Evolutionary conservation across 2,888 invertebrate species (phyloP).

Genomic region (Dicyrtoma fusca): DNA sequence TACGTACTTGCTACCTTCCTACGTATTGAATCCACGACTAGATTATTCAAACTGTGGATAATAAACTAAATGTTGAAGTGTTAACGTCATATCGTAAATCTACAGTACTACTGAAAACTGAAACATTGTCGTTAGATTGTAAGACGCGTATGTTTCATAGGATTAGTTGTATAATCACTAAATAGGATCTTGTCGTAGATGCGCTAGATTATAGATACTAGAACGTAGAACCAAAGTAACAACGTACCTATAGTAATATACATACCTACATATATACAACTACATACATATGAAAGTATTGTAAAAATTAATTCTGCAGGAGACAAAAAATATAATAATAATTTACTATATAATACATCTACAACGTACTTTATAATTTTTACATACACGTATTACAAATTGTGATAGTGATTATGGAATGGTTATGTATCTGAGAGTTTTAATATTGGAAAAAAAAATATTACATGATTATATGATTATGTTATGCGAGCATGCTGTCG

Average conservation of each 20-base stretch:
- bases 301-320: neutral
- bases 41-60: no score
- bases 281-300: neutral
- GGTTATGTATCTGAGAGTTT: no score
- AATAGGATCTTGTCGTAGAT: neutral
- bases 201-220: neutral
- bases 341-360: neutral
- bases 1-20: no score
- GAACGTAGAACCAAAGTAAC: conserved; percentile 1
- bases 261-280: neutral
- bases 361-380: neutral
- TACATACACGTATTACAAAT: neutral
- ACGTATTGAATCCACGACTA: no score
- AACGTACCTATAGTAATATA: neutral
- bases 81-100: no score
- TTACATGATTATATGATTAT: no score
- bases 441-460: no score
- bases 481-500: no score
- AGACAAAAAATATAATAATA: no score
- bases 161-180: neutral
- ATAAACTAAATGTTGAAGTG: no score
- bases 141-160: neutral
- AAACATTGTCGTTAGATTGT: no score
- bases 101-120: no score
- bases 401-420: neutral